Evolutionary conservation across 2,797 vertebrate genomes (phyloP).

Genomic region (Cheirogaleus major): DNA sequence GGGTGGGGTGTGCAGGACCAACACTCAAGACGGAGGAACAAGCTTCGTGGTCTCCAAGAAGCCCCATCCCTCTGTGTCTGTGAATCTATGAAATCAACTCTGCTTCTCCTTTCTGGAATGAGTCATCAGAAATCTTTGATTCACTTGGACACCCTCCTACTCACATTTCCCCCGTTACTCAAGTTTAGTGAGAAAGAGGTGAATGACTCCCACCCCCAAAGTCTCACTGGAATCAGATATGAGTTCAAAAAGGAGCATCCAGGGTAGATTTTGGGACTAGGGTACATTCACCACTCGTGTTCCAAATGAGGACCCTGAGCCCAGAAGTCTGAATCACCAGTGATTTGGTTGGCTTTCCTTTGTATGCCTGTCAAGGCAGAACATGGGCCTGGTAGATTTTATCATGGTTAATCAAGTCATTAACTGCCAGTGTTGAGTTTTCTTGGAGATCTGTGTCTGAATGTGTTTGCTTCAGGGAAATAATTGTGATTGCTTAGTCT

Average conservation of each 20-base stretch:
- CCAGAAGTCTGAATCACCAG: slow-evolving; percentile 36
- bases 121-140: not conserved
- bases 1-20: not conserved
- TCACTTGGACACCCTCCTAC: not conserved
- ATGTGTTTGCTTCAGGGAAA: slow-evolving; percentile 57
- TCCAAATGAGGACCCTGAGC: not conserved
- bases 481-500: slow-evolving; percentile 53
- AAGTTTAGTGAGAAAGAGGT: not conserved
- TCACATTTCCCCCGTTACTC: not conserved
- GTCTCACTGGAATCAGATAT: not conserved
- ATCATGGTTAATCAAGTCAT: slow-evolving; percentile 64
- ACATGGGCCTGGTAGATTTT: slow-evolving; percentile 49
- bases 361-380: slow-evolving; percentile 49
- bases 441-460: slow-evolving; percentile 45
- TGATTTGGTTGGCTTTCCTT: slow-evolving; percentile 31
- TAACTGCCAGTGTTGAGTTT: slow-evolving; percentile 37
- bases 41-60: not conserved
- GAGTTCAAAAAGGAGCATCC: slow-evolving; percentile 2
- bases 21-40: not conserved
- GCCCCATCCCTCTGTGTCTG: not conserved
- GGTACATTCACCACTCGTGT: not conserved
- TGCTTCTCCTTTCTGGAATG: not conserved
- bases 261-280: not conserved
- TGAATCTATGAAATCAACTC: not conserved
- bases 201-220: not conserved